These are phyloP conservation scores for Cryptophagus acutangulus DNA, from an alignment of 2,888 invertebrate genomes.

Conservation along the genomic window DNA sequence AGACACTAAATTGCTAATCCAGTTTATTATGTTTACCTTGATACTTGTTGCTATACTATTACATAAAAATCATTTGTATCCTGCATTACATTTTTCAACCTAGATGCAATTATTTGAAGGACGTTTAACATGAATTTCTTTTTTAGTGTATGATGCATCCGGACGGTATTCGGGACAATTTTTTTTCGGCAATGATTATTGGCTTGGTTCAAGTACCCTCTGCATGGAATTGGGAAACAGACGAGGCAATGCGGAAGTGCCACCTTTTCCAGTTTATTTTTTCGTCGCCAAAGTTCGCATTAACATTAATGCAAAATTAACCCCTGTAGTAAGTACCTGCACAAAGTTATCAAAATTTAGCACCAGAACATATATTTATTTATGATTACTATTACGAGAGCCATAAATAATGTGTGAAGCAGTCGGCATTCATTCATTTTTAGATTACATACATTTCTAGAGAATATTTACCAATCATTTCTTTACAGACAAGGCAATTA, in stretches of 20 bases:
- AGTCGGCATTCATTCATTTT: too few relatives aligned
- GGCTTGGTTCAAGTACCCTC: constrained; percentile 69
- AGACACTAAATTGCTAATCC: too few relatives aligned
- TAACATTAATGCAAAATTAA: constrained; percentile 40
- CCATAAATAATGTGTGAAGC: too few relatives aligned
- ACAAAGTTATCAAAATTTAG: too few relatives aligned
- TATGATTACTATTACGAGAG: too few relatives aligned
- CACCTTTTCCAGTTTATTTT: constrained; percentile 59
- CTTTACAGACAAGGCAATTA: constrained; percentile 59
- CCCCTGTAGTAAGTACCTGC: constrained; percentile 47
- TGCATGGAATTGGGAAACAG: constrained; percentile 62
- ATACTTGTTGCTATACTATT: too few relatives aligned
- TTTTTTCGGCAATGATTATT: constrained; percentile 75
- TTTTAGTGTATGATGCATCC: constrained; percentile 73
- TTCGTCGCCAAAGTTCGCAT: constrained; percentile 53
- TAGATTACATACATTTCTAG: too few relatives aligned
- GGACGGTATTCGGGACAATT: constrained; percentile 73
- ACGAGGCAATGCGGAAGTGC: constrained; percentile 51
- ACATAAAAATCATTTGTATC: too few relatives aligned
- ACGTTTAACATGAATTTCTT: constrained; percentile 16
- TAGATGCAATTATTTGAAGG: too few relatives aligned
- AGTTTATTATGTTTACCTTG: too few relatives aligned
- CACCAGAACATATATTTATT: too few relatives aligned
- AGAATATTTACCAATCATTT: constrained; percentile 14
- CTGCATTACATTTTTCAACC: too few relatives aligned